Base-by-base conservation (phyloP, 2,113 vertebrate genomes). In the Zapus hudsonius region DNA sequence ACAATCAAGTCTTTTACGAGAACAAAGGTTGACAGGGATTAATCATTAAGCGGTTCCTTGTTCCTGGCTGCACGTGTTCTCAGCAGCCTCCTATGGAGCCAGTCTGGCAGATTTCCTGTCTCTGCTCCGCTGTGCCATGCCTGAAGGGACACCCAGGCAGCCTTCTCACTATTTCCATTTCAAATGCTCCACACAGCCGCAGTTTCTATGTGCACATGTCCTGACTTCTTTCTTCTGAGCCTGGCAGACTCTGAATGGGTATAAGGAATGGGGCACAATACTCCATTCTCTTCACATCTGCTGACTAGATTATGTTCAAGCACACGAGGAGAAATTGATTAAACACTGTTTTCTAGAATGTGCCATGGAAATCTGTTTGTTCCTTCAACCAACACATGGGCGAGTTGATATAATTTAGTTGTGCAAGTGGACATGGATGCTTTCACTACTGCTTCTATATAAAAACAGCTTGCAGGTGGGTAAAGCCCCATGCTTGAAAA, bases 21-120 rank as follows among this genome's bases (percentile, higher is more conserved):
- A 98, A 98, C 98, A 98, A 97, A 98, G 98, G 97, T 96, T 97
- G 97, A 96, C 97, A 97, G 97, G 97, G 98, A 98, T 98, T 97
- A 98, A 98, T 98, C 97, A 97, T 97, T 97, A 97, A 97, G 97
- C 94, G 80, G 97, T 93, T 97, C 97, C 98, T 97, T 97, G 97
- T 97, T 98, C 96, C 92, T 95, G 47, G 94, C 82, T 93, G 97
- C 98, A 98, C 97, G 98, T 98, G 98, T 97, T 96, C 97, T 92
- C 95, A 59, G 97, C 94, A 95, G 97, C 96, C 98, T 97, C 97
- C 98, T 84, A 97, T 97, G 23, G 97, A 92, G 97, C 96, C 97
- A 92, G 97, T 97, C 98, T 98, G 98, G 97, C 96, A 95, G 89
- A 86, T 96, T 98, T 98, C 98, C 98, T 98, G 97, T 96, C 97